A percentile compares a stretch with the other conserved stretches of the same genome.
Conservation (phyloP, 2,797 vertebrate genomes). For the Alcedo quadribrachys region DNA sequence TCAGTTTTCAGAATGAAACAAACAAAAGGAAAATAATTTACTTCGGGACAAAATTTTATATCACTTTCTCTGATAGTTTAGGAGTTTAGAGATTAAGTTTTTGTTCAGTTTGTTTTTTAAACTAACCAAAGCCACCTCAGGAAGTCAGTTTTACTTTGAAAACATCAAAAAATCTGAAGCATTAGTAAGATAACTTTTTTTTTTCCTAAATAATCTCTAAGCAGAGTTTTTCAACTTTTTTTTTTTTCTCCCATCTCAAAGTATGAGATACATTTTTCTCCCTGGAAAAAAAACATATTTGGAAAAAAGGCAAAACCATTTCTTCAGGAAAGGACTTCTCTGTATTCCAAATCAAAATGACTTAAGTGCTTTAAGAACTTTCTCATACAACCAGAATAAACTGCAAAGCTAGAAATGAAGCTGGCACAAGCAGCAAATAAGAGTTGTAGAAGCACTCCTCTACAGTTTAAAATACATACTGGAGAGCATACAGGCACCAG, state of each 20-base stretch:
- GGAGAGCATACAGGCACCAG: not conserved
- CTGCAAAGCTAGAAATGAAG: not conserved
- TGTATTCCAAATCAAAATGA: not conserved
- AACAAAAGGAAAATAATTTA: constrained; percentile 35
- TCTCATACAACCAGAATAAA: not conserved
- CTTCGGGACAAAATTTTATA: not conserved
- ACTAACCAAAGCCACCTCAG: not conserved
- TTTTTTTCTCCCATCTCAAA: not conserved
- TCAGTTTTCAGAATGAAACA: constrained; percentile 14
- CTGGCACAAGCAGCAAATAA: not conserved
- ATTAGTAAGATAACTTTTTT: not conserved
- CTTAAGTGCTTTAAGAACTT: not conserved
- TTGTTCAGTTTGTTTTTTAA: not conserved
- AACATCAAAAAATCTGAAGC: not conserved
- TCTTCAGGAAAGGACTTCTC: not conserved
- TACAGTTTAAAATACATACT: not conserved
- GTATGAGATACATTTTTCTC: rapidly evolving
- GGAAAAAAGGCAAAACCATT: not conserved
- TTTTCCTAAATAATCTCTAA: not conserved
- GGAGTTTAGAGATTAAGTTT: not conserved
- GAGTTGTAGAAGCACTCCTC: not conserved
- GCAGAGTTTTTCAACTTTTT: not conserved
- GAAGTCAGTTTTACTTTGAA: not conserved
- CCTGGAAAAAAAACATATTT: not conserved
- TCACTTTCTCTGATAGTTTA: not conserved